A percentile compares a stretch with the other conserved stretches of the same genome.
phyloP scores from a whole-genome alignment of 2,113 vertebrate genomes.

The Crotalus horridus region DNA sequence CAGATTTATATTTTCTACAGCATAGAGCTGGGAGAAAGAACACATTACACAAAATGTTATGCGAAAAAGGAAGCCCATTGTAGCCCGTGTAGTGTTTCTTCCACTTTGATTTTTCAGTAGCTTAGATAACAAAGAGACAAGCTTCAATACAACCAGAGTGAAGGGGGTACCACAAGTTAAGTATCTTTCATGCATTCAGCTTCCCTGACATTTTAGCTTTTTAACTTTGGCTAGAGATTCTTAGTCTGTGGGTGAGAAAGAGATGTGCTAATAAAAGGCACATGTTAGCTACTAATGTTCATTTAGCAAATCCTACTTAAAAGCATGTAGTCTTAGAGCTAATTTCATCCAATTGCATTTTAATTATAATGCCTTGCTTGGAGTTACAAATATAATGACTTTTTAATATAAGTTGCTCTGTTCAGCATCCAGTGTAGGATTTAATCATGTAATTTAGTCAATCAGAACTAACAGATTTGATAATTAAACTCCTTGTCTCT shows the following conservation, averaged over 20 bases:
- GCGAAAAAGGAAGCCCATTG: constrained; percentile 55
- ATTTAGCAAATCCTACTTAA: constrained; percentile 65
- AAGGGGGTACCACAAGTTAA: constrained; percentile 40
- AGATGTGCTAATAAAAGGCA: constrained; percentile 59
- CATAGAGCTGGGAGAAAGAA: constrained; percentile 47
- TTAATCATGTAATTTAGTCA: constrained; percentile 64
- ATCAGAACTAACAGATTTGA: constrained; percentile 54
- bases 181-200: constrained; percentile 53
- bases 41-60: constrained; percentile 52
- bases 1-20: constrained; percentile 53
- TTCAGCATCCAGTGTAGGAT: constrained; percentile 61
- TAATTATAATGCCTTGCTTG: constrained; percentile 63
- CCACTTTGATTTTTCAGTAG: constrained; percentile 57
- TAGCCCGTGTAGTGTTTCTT: constrained; percentile 39
- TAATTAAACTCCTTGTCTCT: constrained; percentile 52
- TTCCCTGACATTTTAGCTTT: constrained; percentile 43
- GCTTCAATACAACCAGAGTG: constrained; percentile 37
- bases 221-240: constrained; percentile 40
- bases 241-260: background rate
- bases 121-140: constrained; percentile 48
- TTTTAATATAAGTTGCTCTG: constrained; percentile 67
- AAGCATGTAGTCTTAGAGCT: constrained; percentile 63
- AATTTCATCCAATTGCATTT: constrained; percentile 70
- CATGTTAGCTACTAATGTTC: constrained; percentile 61
- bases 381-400: constrained; percentile 68